These are phyloP conservation scores for Nebria salina DNA, from an alignment of 2,888 invertebrate species.

Conservation along the genomic window DNA sequence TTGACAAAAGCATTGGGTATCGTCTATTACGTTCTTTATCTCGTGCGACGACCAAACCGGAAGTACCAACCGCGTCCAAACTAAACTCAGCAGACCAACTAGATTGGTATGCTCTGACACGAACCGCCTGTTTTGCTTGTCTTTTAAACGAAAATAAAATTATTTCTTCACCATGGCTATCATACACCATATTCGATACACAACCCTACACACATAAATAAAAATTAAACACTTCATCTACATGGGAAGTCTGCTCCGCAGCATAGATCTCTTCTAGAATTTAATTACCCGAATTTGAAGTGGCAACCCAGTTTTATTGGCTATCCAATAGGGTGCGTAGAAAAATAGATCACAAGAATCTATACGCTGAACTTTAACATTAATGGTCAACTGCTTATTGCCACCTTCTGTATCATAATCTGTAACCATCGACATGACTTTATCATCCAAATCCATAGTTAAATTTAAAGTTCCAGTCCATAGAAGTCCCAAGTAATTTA, in stretches of 20 bases:
- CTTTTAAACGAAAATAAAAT: constrained; percentile 74
- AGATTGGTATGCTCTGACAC: constrained; percentile 70
- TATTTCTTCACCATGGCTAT: constrained; percentile 71
- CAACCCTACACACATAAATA: constrained; percentile 65
- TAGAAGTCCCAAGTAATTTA: constrained; percentile 72
- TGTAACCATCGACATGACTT: constrained; percentile 62
- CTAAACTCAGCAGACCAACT: constrained; percentile 73
- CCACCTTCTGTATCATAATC: constrained; percentile 74
- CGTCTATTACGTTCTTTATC: constrained; percentile 77
- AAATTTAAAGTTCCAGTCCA: constrained; percentile 79
- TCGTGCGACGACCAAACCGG: constrained; percentile 77
- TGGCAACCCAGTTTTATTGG: constrained; percentile 88
- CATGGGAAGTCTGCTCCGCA: neutral
- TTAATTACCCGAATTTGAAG: constrained; percentile 77
- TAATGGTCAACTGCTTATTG: constrained; percentile 73
- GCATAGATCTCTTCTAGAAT: neutral
- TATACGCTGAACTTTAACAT: constrained; percentile 72
- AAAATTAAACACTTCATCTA: constrained; percentile 1
- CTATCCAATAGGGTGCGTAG: constrained; percentile 87
- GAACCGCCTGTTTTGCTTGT: constrained; percentile 64
- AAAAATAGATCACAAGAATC: constrained; percentile 74
- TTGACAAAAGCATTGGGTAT: constrained; percentile 76
- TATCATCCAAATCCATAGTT: constrained; percentile 71
- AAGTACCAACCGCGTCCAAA: constrained; percentile 77
- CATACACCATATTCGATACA: constrained; percentile 69